These are phyloP conservation scores for Trypoxylon attenuatum DNA, from an alignment of 2,888 invertebrate species.

Conservation along the genomic window DNA sequence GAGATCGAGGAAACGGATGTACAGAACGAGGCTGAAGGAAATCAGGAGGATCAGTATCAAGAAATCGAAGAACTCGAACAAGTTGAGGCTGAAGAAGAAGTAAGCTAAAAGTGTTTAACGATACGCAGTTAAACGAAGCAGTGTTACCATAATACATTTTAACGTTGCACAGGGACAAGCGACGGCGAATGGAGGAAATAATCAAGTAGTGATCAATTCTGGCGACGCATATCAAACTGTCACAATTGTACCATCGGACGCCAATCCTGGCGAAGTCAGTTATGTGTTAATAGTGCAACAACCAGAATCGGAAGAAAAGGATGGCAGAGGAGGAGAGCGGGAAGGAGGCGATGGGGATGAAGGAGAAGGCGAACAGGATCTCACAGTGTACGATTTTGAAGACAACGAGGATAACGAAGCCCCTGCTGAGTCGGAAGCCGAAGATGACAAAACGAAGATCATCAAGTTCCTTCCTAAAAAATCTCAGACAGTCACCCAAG, in stretches of 20 bases:
- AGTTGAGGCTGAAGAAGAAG: constrained; percentile 76
- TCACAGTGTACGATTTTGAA: constrained; percentile 72
- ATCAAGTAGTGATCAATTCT: constrained; percentile 77
- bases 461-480: constrained; percentile 80
- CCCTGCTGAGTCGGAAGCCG: constrained; percentile 78
- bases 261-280: constrained; percentile 86
- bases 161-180: constrained; percentile 58
- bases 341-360: constrained; percentile 74
- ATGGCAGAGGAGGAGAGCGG: constrained; percentile 75
- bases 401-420: constrained; percentile 74
- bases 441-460: constrained; percentile 81
- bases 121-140: background rate
- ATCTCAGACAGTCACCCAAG: constrained; percentile 80
- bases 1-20: constrained; percentile 71
- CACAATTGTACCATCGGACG: constrained; percentile 88
- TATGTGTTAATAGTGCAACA: constrained; percentile 91
- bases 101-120: constrained; percentile 43
- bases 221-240: constrained; percentile 86
- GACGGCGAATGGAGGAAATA: constrained; percentile 61
- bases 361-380: constrained; percentile 75
- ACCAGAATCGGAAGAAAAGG: constrained; percentile 79
- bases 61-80: constrained; percentile 76
- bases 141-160: background rate
- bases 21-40: constrained; percentile 67
- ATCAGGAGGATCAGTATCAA: constrained; percentile 71